Base-by-base conservation (phyloP, 2,888 invertebrate species). In the Boloria selene region DNA sequence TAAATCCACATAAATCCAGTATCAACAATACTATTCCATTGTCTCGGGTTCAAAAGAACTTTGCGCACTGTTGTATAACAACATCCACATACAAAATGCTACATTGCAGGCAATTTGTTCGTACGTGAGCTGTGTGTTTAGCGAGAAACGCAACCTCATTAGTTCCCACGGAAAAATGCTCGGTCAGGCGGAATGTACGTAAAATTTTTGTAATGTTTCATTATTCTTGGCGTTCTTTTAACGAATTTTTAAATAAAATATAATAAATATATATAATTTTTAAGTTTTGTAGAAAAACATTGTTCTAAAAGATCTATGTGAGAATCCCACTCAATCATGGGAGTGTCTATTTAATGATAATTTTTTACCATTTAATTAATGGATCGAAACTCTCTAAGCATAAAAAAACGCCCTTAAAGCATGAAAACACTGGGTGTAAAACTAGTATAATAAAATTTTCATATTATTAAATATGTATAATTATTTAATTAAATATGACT, bases 81-180 rank as follows among this genome's bases (percentile, higher is more conserved):
- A 53, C 69, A 63, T 67, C 61, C 61, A 61, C 61, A 65, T 62
- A 70, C 67, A 67, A 58, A 70, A 70, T 70, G 67, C 65, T 69
- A 69, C 68, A 64, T 68, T 67, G 70, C 69, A 65, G 67, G 68
- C 72, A 69, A 72, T 72, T 70, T 68, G 61, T 59, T 64, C 44
- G 44, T 70, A 72, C 72, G 72, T 70, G 72, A 72, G 70, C 61
- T 61, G 70, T 51, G 60, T 72, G 45, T 45, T 64, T 67, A 71
- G 64, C 67, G 44, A 51, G 52, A 49, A 69, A 60, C 58, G 65
- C 67, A 61, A 67, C 64, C 68, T 72, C 72, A 72, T 72, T 72
- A 72, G 72, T 69, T 72, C 68, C 66, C 69, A 65, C 61, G 68
- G 67, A 68, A 70, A 66, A 71, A 68, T 68, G 65, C 68, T 72